Base-by-base conservation (phyloP, 1,140 invertebrate species). In the Megalopta genalis region DNA sequence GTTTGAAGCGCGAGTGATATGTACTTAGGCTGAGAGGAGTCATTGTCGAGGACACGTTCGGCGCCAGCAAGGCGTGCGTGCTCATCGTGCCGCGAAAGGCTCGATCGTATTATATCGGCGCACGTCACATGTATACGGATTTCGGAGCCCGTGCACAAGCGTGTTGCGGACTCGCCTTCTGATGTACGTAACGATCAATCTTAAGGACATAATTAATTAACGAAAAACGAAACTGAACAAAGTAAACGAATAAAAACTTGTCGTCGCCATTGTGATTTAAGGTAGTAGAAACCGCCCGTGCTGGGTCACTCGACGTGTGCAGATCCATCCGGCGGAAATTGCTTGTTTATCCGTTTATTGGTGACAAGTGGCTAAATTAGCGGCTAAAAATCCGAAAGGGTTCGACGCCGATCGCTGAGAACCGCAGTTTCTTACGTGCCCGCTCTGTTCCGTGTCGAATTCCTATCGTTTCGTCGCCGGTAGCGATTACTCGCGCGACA, bases 231-330 rank as follows among this genome's bases (percentile, higher is more conserved):
- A 63, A 63, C 32, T 21, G 59, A 78, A 86, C 54, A 49, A 81
- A 84, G 60, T 76, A 88, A 87, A 80, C 65, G 86, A 83, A 82
- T 88, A 85, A 89, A 87, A 89, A 87, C 70, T 87, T 89, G 86
- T 90, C 87, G 87, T 87, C 85, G 81, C 87, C 83, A 83, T 86
- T 90, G 90, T 89, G 88, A 90, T 90, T 89, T 89, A 85, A 87
- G 80, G 83, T 85, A 89, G 74, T 83, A 73, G 54, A 86, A 59
- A 64, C 76, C 64, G 60, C 63, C 78, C 74, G 49, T 57, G 25
- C n/a, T 65, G 62, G 32, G 57, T 81, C 72, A 32, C 73, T 76
- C 64, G 65, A 82, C 32, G 69, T 8, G 32, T 85, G 83, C 84
- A 86, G 69, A 80, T 77, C 54, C 74, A 80, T 88, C 60, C 73